phyloP scores from a whole-genome alignment of 2,888 invertebrate species.

The Micropterix aruncella region DNA sequence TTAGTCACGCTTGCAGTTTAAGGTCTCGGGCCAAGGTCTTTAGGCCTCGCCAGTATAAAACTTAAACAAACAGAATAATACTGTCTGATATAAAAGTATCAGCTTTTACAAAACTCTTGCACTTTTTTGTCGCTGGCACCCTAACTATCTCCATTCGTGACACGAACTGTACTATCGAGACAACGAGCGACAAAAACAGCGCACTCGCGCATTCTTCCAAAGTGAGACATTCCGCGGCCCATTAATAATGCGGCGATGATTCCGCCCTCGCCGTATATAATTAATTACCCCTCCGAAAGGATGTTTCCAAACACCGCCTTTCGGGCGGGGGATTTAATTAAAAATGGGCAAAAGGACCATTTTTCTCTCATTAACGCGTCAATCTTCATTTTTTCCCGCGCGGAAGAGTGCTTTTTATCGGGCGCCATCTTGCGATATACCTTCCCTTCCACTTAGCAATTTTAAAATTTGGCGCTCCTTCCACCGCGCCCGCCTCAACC shows the following conservation, averaged over 20 bases:
- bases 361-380: not conserved
- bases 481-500: not conserved
- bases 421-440: not conserved
- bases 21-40: no score
- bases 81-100: no score
- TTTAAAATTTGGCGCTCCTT: not conserved
- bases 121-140: no score
- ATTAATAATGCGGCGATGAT: not conserved
- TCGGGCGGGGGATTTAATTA: not conserved
- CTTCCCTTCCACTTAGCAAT: not conserved
- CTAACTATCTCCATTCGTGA: no score
- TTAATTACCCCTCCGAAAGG: not conserved
- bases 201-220: not conserved
- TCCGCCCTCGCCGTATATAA: not conserved
- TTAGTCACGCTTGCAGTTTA: no score
- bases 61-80: no score
- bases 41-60: no score
- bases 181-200: no score
- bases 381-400: not conserved
- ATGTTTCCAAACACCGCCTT: not conserved
- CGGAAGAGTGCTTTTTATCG: not conserved
- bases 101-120: no score
- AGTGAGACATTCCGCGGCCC: not conserved
- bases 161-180: no score
- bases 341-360: not conserved